phyloP scores from a whole-genome alignment of 2,888 invertebrate species.

The Drymonia ruficornis region DNA sequence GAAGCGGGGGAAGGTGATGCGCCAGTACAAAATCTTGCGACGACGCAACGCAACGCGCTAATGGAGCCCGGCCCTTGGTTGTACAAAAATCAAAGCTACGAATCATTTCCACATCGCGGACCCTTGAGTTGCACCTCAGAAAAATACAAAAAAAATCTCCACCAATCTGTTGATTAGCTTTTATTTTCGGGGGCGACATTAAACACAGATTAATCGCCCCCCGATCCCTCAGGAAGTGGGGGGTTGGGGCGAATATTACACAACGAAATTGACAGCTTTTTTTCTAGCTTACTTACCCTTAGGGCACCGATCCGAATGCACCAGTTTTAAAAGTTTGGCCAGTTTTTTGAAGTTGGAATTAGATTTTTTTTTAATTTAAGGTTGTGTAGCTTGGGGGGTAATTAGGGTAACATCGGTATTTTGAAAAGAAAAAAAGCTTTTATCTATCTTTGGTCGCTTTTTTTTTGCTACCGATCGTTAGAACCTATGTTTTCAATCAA shows the following conservation, averaged over 20 bases:
- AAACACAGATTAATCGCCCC: constrained; percentile 80
- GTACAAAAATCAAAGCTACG: too few relatives aligned
- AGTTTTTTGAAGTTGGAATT: constrained; percentile 7
- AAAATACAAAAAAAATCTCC: constrained; percentile 52
- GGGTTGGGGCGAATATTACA: constrained; percentile 58
- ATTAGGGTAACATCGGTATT: neutral
- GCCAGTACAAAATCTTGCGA: too few relatives aligned
- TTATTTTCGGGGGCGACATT: constrained; percentile 77
- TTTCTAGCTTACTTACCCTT: constrained; percentile 55
- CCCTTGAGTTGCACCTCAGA: too few relatives aligned
- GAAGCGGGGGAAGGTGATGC: too few relatives aligned
- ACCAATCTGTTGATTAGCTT: constrained; percentile 82
- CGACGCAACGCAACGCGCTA: too few relatives aligned
- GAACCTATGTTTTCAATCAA: too few relatives aligned
- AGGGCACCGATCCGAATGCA: constrained; percentile 46
- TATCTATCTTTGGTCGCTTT: neutral
- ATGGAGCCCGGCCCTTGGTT: too few relatives aligned
- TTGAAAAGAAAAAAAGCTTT: neutral
- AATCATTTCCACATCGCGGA: too few relatives aligned
- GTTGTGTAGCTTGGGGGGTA: neutral
- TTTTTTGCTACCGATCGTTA: too few relatives aligned
- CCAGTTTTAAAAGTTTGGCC: constrained; percentile 43
- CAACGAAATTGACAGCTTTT: constrained; percentile 75
- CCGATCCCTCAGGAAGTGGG: constrained; percentile 60
- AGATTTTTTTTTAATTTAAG: constrained; percentile 2